Percentiles rank a stretch among this genome's conserved stretches.
phyloP scores from a whole-genome alignment of 1,140 invertebrate species.

The Stratiolaelaps scimitus region DNA sequence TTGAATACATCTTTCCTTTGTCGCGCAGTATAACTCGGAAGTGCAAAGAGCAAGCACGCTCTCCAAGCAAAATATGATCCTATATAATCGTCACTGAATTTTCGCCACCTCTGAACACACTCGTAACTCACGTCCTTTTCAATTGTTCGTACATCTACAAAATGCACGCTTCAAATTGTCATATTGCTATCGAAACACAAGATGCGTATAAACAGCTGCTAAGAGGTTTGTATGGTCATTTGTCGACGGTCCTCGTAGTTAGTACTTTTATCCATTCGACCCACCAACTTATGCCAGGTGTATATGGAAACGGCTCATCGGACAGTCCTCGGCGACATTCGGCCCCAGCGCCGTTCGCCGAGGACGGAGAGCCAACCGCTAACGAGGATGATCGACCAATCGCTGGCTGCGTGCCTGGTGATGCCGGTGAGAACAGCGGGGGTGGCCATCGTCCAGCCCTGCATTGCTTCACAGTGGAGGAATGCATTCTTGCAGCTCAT shows the following conservation, averaged over 20 bases:
- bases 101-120: too few species aligned
- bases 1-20: too few species aligned
- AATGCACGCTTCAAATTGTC: too few species aligned
- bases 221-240: too few species aligned
- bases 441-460: constrained; percentile 37
- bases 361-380: constrained; percentile 28
- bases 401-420: constrained; percentile 26
- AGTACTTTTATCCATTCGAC: neutral
- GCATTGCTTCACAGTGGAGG: constrained; percentile 66
- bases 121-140: too few species aligned
- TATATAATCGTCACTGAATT: too few species aligned
- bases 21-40: too few species aligned
- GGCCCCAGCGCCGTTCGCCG: constrained; percentile 57
- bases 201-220: neutral
- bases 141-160: too few species aligned
- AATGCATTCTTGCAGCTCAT: constrained; percentile 79
- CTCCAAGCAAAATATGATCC: too few species aligned
- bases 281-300: neutral
- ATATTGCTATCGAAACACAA: too few species aligned
- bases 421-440: constrained; percentile 31
- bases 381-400: constrained; percentile 32
- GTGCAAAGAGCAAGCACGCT: too few species aligned
- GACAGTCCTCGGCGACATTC: constrained; percentile 55
- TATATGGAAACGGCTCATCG: constrained; percentile 19
- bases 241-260: too few species aligned